These are phyloP conservation scores for Octopus bimaculoides DNA, from an alignment of 1,140 invertebrate species.

Conservation along the genomic window DNA sequence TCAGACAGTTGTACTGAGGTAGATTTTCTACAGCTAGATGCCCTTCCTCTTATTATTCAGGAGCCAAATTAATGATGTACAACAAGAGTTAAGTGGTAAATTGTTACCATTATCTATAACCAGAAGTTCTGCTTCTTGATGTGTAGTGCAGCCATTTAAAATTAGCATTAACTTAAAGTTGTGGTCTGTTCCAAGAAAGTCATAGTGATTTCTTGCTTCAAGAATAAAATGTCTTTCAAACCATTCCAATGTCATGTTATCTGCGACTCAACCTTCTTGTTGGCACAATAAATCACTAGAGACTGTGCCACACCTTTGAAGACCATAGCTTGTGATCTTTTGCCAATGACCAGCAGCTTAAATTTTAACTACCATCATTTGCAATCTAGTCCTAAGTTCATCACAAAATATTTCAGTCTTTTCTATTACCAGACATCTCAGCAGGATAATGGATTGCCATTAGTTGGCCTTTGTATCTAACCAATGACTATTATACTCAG, in stretches of 20 bases:
- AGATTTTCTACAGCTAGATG: neutral
- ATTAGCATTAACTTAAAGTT: neutral
- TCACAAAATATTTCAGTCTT: neutral
- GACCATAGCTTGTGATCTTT: neutral
- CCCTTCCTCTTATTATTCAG: neutral
- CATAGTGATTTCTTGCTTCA: neutral
- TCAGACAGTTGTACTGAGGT: too few relatives aligned
- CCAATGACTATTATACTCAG: too few relatives aligned
- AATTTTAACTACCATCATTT: neutral
- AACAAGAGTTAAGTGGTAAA: neutral
- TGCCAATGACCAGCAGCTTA: neutral
- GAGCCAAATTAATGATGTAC: neutral
- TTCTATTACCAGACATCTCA: neutral
- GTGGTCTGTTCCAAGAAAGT: neutral
- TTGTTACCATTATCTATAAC: neutral
- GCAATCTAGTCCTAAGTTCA: neutral
- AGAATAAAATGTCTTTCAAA: constrained; percentile 1
- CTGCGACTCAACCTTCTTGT: neutral
- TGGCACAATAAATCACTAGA: neutral
- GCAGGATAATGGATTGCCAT: neutral
- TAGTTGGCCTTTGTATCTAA: too few relatives aligned
- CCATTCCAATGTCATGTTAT: neutral
- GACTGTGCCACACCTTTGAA: neutral
- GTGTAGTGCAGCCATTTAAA: constrained; percentile 3
- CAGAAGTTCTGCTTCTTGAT: neutral